Evolutionary conservation across 2,797 vertebrate genomes (phyloP), one percentile per base, ranked within the genome.

Genomic region (Platalea minor): DNA sequence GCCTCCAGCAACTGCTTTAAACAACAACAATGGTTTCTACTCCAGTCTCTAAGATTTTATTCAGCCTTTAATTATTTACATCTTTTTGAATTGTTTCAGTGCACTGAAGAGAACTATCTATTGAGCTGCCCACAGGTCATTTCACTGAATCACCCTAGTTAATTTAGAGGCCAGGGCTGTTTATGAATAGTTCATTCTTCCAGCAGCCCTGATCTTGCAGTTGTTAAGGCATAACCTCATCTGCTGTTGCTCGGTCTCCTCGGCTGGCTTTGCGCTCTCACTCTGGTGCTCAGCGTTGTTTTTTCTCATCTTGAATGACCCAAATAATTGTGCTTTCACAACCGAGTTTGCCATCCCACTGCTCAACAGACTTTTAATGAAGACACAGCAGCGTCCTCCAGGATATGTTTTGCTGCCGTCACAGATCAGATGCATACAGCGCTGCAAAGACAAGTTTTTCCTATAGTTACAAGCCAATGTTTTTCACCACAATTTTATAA

Each of bases 41-140:
- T 54, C 51, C 70, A 43, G 29, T 8, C 88, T 35, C 76, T 7
- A 35, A 43, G 73, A 64, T 64, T 77, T 80, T 53, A 86, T 41
- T 51, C 60, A 87, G 35, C 67, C n/a, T 92, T 87, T 85, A 85
- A 92, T 93, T 87, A 95, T 81, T 90, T 72, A 86, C 50, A 43
- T 61, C 37, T 73, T 56, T 53, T 50, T 79, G 53, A 73, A 82
- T 37, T 87, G 75, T 91, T 85, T 67, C n/a, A 26, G 72, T 15
- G 64, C 78, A 39, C 14, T 37, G 43, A 85, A 87, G 67, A 54
- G 24, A 73, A 93, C 25, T 51, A 76, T 15, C 73, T 41, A 6
- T 6, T 2, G 70, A 89, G 81, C 67, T 91, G 88, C 51, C 29
- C 83, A 21, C 69, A 74, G 88, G 63, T 69, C 39, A 61, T 28